phyloP scores from a whole-genome alignment of 2,888 invertebrate genomes.

The Bugulina stolonifera region DNA sequence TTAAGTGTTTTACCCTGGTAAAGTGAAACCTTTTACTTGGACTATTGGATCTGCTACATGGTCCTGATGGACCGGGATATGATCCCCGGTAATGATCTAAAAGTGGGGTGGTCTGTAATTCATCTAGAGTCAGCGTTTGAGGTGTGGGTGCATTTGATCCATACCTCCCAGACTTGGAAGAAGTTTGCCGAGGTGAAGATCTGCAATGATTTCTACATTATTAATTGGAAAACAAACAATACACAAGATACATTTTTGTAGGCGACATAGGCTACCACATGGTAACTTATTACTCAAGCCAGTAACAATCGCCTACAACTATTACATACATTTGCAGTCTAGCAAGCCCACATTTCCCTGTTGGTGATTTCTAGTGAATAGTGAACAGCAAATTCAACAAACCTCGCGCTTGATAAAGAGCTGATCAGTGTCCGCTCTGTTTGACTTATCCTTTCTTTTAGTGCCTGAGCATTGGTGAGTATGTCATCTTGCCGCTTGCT shows the following conservation, averaged over 20 bases:
- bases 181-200: not conserved
- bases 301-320: too few relatives aligned
- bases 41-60: not conserved
- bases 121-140: not conserved
- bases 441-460: constrained; percentile 10
- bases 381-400: not conserved
- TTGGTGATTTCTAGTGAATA: too few relatives aligned
- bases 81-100: not conserved
- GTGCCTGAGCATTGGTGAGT: not conserved
- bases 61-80: not conserved
- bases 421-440: constrained; percentile 22
- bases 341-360: too few relatives aligned
- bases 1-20: not conserved
- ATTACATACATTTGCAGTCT: too few relatives aligned
- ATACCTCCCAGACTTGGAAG: not conserved
- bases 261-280: too few relatives aligned
- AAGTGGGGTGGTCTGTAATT: not conserved
- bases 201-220: too few relatives aligned
- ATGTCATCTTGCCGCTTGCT: not conserved
- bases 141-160: not conserved
- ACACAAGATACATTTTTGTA: too few relatives aligned
- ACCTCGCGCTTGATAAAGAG: constrained; percentile 8
- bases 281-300: too few relatives aligned
- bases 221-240: too few relatives aligned
- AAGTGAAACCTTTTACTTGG: not conserved